Evolutionary conservation across 2,888 invertebrate species (phyloP).

Genomic region (Dendrolimus houi): DNA sequence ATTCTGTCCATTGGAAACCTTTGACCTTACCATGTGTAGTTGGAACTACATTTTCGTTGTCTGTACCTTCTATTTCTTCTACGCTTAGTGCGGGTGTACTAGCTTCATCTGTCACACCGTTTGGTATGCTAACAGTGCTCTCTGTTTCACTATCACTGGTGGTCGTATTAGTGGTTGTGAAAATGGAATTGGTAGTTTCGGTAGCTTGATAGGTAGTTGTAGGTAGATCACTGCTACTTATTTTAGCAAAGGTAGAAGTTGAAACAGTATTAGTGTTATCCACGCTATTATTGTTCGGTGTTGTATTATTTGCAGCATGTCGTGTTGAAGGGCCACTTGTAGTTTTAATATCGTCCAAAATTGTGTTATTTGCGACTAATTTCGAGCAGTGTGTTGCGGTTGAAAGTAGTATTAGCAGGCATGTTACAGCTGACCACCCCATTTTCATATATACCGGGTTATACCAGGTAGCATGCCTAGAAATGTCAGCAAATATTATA

Average conservation of each 20-base stretch:
- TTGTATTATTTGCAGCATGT: neutral
- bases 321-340: neutral
- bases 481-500: neutral
- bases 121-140: neutral
- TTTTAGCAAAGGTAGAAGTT: neutral
- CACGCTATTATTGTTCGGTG: neutral
- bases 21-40: constrained; percentile 38
- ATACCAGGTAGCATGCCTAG: neutral
- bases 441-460: neutral
- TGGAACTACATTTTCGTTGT: constrained; percentile 11
- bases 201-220: no score
- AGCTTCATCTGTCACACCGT: neutral
- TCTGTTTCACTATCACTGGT: neutral
- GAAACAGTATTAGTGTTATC: neutral
- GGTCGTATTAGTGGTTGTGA: no score
- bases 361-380: neutral
- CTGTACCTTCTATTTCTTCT: neutral
- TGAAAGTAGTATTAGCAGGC: neutral
- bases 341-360: neutral
- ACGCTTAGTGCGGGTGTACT: neutral
- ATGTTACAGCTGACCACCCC: neutral
- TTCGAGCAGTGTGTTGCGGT: neutral
- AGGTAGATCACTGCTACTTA: no score
- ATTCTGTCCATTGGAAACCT: constrained; percentile 25
- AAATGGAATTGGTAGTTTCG: no score